Conservation (phyloP, 2,797 vertebrate species). For the Urophycis tenuis region DNA sequence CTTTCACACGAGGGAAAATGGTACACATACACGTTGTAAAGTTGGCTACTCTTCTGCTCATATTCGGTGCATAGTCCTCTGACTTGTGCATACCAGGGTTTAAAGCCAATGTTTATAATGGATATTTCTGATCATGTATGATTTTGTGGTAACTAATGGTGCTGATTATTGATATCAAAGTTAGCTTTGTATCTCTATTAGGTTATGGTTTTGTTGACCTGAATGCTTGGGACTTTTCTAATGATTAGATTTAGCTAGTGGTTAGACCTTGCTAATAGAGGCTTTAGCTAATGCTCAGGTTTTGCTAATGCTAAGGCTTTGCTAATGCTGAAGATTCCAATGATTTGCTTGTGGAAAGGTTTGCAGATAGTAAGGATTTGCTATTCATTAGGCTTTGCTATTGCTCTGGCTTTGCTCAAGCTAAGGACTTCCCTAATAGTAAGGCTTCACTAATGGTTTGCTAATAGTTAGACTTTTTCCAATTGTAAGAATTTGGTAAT, state of each 20-base stretch:
- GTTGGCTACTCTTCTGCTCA: background rate
- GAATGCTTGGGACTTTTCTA: background rate
- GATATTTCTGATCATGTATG: background rate
- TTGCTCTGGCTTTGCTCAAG: too few relatives aligned
- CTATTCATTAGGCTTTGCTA: too few relatives aligned
- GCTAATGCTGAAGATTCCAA: too few relatives aligned
- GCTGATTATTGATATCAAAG: background rate
- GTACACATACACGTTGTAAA: background rate
- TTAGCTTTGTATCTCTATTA: background rate
- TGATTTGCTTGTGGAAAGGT: too few relatives aligned
- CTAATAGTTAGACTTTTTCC: too few relatives aligned
- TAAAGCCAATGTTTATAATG: background rate
- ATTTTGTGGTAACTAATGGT: background rate
- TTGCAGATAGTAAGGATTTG: too few relatives aligned
- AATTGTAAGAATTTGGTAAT: too few relatives aligned
- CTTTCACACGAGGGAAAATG: background rate
- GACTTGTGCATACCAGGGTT: background rate
- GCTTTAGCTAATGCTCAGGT: background rate
- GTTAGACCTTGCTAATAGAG: background rate
- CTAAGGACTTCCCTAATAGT: too few relatives aligned
- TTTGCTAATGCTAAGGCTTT: too few relatives aligned
- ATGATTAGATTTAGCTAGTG: background rate
- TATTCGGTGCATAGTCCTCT: background rate
- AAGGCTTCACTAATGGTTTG: too few relatives aligned
- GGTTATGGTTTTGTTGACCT: background rate